A percentile compares a stretch with the other conserved stretches of the same genome.
These are phyloP conservation scores for Stomatorhinus walkeri DNA, from an alignment of 2,797 vertebrate species.

Conservation along the genomic window DNA sequence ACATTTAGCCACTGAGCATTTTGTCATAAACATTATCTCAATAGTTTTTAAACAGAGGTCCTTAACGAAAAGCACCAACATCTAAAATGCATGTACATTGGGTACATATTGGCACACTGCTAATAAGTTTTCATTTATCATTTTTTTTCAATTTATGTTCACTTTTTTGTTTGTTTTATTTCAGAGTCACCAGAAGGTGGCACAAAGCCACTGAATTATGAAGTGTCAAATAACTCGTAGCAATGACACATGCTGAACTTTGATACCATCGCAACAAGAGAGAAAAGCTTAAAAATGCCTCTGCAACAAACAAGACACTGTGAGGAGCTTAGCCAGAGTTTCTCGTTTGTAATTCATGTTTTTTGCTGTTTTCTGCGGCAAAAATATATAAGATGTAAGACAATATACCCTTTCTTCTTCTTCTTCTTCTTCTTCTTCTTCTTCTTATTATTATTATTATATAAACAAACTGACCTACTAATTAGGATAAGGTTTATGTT, in stretches of 20 bases:
- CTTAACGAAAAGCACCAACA: background rate
- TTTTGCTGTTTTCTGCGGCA: background rate
- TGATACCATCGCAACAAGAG: background rate
- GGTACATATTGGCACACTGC: background rate
- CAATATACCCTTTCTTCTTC: background rate
- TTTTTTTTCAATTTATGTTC: background rate
- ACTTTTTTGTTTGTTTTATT: background rate
- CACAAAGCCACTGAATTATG: slow-evolving; percentile 59
- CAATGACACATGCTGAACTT: background rate
- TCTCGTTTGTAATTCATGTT: background rate
- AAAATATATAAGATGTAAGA: background rate
- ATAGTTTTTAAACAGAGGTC: background rate
- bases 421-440: background rate
- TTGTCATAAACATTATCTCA: background rate
- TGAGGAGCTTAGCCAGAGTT: background rate
- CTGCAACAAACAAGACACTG: background rate
- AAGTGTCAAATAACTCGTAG: background rate
- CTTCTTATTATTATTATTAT: background rate
- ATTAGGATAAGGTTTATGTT: background rate
- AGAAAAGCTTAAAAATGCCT: background rate
- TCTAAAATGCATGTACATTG: background rate
- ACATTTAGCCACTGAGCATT: background rate
- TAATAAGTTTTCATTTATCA: background rate
- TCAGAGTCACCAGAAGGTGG: slow-evolving; percentile 75
- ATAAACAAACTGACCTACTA: background rate